These are phyloP conservation scores for Oikopleura vanhoeffeni DNA, from an alignment of 23 tunicate genomes.

Conservation along the genomic window DNA sequence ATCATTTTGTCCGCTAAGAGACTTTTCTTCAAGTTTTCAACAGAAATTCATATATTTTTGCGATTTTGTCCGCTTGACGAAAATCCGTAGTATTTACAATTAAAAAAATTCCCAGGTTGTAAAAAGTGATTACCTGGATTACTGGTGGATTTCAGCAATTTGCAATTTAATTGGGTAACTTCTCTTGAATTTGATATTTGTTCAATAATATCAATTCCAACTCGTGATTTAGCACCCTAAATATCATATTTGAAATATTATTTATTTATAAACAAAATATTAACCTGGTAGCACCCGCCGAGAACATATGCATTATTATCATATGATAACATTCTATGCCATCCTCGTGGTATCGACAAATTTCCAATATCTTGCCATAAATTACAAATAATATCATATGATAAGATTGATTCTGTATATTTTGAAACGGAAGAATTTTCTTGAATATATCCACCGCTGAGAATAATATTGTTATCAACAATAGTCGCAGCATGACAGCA, in stretches of 20 bases:
- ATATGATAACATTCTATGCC: background rate
- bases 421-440: background rate
- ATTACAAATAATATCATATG: background rate
- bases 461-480: background rate
- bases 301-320: background rate
- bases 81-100: too few relatives aligned
- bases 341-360: background rate
- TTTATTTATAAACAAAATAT: background rate
- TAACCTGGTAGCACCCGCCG: constrained; percentile 12
- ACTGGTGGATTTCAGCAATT: background rate
- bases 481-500: background rate
- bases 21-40: too few relatives aligned
- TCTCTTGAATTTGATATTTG: background rate
- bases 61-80: too few relatives aligned
- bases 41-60: too few relatives aligned
- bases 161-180: background rate
- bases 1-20: too few relatives aligned
- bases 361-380: background rate
- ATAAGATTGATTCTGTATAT: background rate
- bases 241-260: background rate
- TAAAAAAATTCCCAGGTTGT: too few relatives aligned
- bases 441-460: constrained; percentile 1
- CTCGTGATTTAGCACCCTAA: background rate
- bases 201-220: background rate
- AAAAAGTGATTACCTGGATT: background rate